Conservation (phyloP, 1,140 invertebrate genomes). For the Hirudo medicinalis region DNA sequence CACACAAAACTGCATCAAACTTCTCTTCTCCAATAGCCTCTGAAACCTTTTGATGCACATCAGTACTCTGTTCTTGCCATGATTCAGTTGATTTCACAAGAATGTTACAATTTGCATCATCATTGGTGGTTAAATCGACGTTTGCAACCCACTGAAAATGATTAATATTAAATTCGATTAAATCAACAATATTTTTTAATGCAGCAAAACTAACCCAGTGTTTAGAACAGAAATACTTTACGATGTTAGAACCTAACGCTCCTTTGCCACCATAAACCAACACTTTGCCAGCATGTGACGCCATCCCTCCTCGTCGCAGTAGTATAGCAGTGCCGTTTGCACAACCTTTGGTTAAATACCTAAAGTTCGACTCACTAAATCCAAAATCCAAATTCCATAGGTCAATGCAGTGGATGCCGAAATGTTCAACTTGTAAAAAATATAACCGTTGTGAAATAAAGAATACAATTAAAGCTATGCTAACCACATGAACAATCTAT, state of each 20-base stretch:
- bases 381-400: too few species aligned
- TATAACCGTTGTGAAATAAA: too few species aligned
- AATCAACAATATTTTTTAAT: constrained; percentile 14
- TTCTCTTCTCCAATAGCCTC: constrained; percentile 45
- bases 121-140: constrained; percentile 76
- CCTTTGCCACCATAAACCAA: constrained; percentile 86
- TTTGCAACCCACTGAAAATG: constrained; percentile 71
- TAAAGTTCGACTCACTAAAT: too few species aligned
- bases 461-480: too few species aligned
- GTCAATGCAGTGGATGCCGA: too few species aligned
- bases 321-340: too few species aligned
- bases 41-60: constrained; percentile 29
- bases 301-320: constrained; percentile 4
- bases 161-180: too few species aligned
- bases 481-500: too few species aligned
- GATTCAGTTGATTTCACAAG: constrained; percentile 56
- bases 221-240: constrained; percentile 73
- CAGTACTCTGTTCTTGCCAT: constrained; percentile 60
- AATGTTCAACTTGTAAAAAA: too few species aligned
- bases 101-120: constrained; percentile 77
- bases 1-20: constrained; percentile 90
- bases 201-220: constrained; percentile 57
- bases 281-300: constrained; percentile 49
- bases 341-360: too few species aligned
- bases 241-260: constrained; percentile 71